phyloP scores from a whole-genome alignment of 2,888 invertebrate genomes.

The Tribolium freemani region DNA sequence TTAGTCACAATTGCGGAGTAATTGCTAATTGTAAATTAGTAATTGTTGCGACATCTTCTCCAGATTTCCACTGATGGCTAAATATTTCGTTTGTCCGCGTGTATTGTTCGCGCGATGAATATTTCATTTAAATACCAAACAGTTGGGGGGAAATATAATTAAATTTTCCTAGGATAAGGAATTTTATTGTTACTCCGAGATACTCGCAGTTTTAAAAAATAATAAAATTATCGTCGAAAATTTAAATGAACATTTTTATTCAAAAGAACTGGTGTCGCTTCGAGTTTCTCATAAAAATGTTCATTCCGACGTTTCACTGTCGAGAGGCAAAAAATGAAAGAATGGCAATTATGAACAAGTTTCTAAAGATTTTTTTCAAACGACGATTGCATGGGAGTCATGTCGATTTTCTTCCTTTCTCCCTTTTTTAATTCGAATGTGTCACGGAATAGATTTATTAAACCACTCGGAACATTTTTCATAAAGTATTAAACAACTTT shows the following conservation, averaged over 20 bases:
- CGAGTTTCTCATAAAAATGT: constrained; percentile 8
- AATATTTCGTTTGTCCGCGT: not conserved
- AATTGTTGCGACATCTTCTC: constrained; percentile 33
- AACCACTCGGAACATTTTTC: not conserved
- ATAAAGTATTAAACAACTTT: not conserved
- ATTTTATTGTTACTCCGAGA: constrained; percentile 1
- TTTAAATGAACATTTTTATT: constrained; percentile 12
- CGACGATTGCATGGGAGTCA: not conserved
- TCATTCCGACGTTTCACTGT: not conserved
- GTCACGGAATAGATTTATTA: not conserved
- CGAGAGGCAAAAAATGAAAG: constrained; percentile 5
- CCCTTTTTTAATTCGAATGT: not conserved
- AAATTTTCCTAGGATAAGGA: not conserved
- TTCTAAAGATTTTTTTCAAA: constrained; percentile 3
- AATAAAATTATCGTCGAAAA: constrained; percentile 10
- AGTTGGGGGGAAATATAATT: not conserved
- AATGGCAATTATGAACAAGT: constrained; percentile 9
- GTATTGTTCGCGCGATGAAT: not conserved
- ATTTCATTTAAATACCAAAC: not conserved
- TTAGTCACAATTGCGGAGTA: constrained; percentile 44
- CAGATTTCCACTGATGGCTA: constrained; percentile 14
- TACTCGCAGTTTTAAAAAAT: not conserved
- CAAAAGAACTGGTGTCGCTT: not conserved
- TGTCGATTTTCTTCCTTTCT: not conserved
- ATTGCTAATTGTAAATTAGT: constrained; percentile 47